These are phyloP conservation scores for Tortricodes alternella DNA, from an alignment of 2,888 invertebrate species.

Conservation along the genomic window DNA sequence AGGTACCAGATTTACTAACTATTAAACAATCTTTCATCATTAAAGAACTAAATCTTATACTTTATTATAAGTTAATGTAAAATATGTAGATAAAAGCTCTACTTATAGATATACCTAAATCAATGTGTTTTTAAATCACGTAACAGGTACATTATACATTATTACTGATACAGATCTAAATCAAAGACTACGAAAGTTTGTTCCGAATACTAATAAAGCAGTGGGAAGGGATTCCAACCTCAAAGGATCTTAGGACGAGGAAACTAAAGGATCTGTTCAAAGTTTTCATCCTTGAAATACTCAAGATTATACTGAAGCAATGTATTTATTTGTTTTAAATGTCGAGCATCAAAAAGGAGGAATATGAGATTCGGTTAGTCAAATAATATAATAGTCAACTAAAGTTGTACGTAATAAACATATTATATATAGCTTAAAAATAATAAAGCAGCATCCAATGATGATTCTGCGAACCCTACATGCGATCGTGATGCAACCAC, in stretches of 20 bases:
- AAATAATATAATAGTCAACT: too few relatives aligned
- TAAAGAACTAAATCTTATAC: too few relatives aligned
- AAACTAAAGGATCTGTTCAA: conserved; percentile 34
- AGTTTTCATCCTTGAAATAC: conserved; percentile 5
- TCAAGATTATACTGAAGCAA: background rate
- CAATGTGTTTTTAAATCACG: conserved; percentile 49
- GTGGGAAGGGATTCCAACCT: conserved; percentile 49
- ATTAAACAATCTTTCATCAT: too few relatives aligned
- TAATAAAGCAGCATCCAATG: background rate
- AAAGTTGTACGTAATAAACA: too few relatives aligned
- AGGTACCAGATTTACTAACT: too few relatives aligned
- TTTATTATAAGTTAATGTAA: background rate
- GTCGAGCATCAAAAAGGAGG: too few relatives aligned
- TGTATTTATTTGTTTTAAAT: too few relatives aligned
- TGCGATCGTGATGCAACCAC: conserved; percentile 50
- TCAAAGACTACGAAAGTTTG: conserved; percentile 64
- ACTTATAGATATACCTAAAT: conserved; percentile 10
- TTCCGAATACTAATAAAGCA: conserved; percentile 70
- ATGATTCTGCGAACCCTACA: conserved; percentile 46
- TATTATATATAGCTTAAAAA: too few relatives aligned
- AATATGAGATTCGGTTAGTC: too few relatives aligned
- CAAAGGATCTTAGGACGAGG: conserved; percentile 50
- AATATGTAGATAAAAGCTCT: too few relatives aligned
- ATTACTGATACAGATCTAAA: conserved; percentile 69
- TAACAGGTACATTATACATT: conserved; percentile 47